Evolutionary conservation across 2,888 invertebrate genomes (phyloP).

Genomic region (Lepidochrysops patricia): DNA sequence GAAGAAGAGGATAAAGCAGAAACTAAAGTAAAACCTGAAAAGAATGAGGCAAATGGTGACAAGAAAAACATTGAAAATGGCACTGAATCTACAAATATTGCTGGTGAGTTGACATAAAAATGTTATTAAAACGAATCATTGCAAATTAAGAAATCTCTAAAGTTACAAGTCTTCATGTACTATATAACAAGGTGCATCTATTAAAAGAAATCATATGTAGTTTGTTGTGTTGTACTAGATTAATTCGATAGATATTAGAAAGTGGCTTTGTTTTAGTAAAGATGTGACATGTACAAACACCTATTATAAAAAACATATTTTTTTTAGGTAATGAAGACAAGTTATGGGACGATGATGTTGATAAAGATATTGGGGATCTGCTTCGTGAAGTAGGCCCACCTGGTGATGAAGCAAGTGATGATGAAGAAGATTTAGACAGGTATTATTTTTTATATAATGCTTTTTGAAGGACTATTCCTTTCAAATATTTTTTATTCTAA

Average conservation of each 20-base stretch:
- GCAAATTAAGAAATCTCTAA: no score
- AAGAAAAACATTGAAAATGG: constrained; percentile 62
- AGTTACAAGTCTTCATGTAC: no score
- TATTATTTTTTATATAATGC: no score
- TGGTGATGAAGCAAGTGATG: constrained; percentile 82
- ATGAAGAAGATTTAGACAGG: constrained; percentile 78
- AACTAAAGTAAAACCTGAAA: constrained; percentile 46
- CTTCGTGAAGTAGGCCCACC: constrained; percentile 80
- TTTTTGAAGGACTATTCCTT: no score
- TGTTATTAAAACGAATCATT: neutral
- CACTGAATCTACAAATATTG: constrained; percentile 39
- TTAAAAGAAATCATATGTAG: no score
- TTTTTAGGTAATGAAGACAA: constrained; percentile 77
- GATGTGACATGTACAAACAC: no score
- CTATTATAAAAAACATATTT: no score
- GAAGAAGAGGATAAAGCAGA: constrained; percentile 33
- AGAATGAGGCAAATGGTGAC: constrained; percentile 58
- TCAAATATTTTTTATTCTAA: no score
- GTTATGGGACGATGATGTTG: constrained; percentile 87
- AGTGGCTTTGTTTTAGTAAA: no score
- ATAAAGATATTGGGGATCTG: constrained; percentile 86
- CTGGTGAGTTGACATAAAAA: constrained; percentile 33
- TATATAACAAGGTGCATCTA: no score
- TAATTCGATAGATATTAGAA: no score
- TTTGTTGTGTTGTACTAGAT: no score